These are phyloP conservation scores for Cecidostiba fungosa DNA, from an alignment of 2,888 invertebrate genomes.

Conservation along the genomic window DNA sequence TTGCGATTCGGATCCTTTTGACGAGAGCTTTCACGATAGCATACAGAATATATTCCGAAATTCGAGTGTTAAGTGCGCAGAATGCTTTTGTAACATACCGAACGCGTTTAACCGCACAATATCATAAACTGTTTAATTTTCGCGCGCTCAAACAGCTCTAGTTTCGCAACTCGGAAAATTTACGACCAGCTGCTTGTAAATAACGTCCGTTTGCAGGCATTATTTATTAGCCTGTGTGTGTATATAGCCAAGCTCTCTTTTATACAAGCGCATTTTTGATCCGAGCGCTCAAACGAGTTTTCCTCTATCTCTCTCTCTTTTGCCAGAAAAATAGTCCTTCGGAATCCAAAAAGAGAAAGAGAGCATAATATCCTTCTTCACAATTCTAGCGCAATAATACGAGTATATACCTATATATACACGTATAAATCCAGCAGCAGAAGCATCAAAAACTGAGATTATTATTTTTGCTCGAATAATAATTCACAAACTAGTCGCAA, in stretches of 20 bases:
- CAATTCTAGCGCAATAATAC: too few species aligned
- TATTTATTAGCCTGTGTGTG: conserved; percentile 62
- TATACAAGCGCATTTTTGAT: conserved; percentile 4
- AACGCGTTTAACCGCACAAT: neutral
- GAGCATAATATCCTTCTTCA: neutral
- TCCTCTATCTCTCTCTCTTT: too few species aligned
- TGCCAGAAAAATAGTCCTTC: too few species aligned
- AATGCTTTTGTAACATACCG: too few species aligned
- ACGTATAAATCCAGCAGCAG: neutral
- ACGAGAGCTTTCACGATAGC: too few species aligned
- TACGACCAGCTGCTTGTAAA: conserved; percentile 16
- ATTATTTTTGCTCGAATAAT: neutral
- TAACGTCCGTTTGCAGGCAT: conserved; percentile 33
- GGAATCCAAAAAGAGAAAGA: too few species aligned
- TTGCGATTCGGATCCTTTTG: too few species aligned
- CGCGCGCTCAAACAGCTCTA: neutral
- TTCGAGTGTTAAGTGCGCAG: too few species aligned
- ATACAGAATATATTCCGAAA: too few species aligned
- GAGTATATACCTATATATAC: too few species aligned
- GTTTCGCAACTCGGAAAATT: conserved; percentile 3
- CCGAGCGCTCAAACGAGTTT: conserved; percentile 25
- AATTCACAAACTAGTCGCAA: neutral
- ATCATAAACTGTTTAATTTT: conserved; percentile 1
- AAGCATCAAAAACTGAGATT: neutral
- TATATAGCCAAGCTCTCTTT: conserved; percentile 14